Conservation (phyloP, 2,888 invertebrate genomes). For the Camptogramma bilineatum region DNA sequence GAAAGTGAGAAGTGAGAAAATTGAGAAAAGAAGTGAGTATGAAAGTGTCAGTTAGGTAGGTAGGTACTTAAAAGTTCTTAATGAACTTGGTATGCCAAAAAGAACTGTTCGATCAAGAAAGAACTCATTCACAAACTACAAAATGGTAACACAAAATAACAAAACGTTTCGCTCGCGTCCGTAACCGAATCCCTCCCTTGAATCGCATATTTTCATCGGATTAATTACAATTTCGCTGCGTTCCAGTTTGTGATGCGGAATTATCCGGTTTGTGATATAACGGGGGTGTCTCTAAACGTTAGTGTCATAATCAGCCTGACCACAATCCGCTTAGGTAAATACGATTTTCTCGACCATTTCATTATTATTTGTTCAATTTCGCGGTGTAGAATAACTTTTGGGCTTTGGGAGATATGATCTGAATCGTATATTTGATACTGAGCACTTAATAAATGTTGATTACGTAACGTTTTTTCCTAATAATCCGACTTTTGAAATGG, state of each 20-base stretch:
- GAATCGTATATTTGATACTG: slow-evolving; percentile 5
- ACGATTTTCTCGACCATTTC: slow-evolving; percentile 38
- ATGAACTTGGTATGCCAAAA: no score
- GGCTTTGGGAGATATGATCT: slow-evolving; percentile 23
- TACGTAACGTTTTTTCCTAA: not conserved
- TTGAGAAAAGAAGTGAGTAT: no score
- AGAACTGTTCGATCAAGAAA: no score
- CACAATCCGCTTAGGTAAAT: slow-evolving; percentile 42
- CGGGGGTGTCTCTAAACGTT: slow-evolving; percentile 41
- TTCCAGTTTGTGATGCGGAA: slow-evolving; percentile 50
- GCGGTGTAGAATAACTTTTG: slow-evolving; percentile 22
- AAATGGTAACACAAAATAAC: not conserved
- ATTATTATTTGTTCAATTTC: slow-evolving; percentile 28
- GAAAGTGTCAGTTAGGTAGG: no score
- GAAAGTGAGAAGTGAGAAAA: no score
- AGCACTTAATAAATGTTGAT: not conserved
- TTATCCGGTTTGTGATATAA: slow-evolving; percentile 22
- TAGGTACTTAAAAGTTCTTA: no score
- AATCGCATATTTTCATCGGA: slow-evolving; percentile 71
- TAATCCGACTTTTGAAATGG: not conserved
- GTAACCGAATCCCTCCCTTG: slow-evolving; percentile 46
- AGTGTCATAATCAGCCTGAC: slow-evolving; percentile 44
- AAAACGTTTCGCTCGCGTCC: slow-evolving; percentile 9
- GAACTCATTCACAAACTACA: no score
- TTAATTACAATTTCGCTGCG: slow-evolving; percentile 59